These are phyloP conservation scores for Pomacea canaliculata DNA, from an alignment of 2,888 invertebrate species.

Conservation along the genomic window DNA sequence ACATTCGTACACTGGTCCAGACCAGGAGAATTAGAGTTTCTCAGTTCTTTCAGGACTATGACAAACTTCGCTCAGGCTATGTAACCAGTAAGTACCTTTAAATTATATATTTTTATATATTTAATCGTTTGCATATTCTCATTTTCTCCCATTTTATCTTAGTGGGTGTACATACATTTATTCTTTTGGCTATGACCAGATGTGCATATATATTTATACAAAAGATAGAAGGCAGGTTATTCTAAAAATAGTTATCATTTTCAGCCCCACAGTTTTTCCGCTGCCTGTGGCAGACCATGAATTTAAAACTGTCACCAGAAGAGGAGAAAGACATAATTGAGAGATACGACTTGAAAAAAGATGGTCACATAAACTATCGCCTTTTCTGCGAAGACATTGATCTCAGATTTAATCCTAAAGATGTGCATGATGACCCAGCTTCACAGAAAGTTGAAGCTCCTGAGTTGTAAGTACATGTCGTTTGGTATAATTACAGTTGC, in stretches of 20 bases:
- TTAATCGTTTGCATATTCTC: no score
- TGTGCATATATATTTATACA: no score
- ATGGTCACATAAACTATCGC: slow-evolving; percentile 65
- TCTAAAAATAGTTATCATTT: slow-evolving; percentile 18
- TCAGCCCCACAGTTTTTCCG: slow-evolving; percentile 68
- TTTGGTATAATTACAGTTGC: no score
- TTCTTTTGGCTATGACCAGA: no score
- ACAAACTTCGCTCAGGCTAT: slow-evolving; percentile 67
- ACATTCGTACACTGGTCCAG: slow-evolving; percentile 61
- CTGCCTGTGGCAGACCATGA: slow-evolving; percentile 67
- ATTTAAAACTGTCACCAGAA: slow-evolving; percentile 58
- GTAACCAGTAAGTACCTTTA: slow-evolving; percentile 62
- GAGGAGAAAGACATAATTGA: slow-evolving; percentile 57
- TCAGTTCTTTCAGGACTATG: slow-evolving; percentile 69
- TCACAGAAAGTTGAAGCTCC: slow-evolving; percentile 52
- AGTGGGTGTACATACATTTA: no score
- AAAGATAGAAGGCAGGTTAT: no score
- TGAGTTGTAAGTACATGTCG: slow-evolving; percentile 60
- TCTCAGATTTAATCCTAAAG: slow-evolving; percentile 60
- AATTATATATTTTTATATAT: neutral
- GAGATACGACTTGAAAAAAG: slow-evolving; percentile 60
- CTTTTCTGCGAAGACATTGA: slow-evolving; percentile 66
- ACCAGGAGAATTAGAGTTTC: slow-evolving; percentile 66
- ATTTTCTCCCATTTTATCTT: no score
- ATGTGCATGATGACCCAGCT: slow-evolving; percentile 53